Evolutionary conservation across 2,113 vertebrate species (phyloP).

Genomic region (Andinoacara biseriatus): DNA sequence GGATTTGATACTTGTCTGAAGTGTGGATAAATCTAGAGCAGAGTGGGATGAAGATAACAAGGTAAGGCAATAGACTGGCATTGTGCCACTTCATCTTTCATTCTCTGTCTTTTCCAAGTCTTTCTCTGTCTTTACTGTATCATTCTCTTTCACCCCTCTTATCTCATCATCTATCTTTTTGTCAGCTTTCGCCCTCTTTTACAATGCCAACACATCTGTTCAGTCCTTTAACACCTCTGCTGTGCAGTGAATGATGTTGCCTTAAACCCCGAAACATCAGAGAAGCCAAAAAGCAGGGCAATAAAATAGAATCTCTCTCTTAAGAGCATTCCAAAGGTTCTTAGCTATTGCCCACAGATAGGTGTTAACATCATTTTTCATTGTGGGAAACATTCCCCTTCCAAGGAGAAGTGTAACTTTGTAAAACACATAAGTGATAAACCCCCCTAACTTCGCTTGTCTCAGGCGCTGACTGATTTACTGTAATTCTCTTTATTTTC

Average conservation of each 20-base stretch:
- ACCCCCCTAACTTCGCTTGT: constrained; percentile 12
- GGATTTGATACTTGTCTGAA: constrained; percentile 42
- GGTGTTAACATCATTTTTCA: constrained; percentile 62
- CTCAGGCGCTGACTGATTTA: constrained; percentile 30
- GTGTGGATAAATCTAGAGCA: constrained; percentile 45
- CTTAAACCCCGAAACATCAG: constrained; percentile 54
- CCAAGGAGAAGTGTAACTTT: constrained; percentile 52
- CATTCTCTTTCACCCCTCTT: constrained; percentile 50
- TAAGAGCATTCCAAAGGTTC: constrained; percentile 48
- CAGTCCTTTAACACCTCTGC: constrained; percentile 28
- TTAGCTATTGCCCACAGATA: constrained; percentile 59
- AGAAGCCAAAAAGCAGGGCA: constrained; percentile 58
- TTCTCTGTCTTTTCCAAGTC: constrained; percentile 36
- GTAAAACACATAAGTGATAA: constrained; percentile 47
- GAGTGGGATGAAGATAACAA: constrained; percentile 64
- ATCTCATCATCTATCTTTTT: constrained; percentile 66
- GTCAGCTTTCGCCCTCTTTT: constrained; percentile 55
- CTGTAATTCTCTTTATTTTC: constrained; percentile 26
- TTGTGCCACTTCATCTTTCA: constrained; percentile 45
- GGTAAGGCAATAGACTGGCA: constrained; percentile 48
- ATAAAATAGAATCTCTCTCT: constrained; percentile 67
- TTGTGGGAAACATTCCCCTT: constrained; percentile 32
- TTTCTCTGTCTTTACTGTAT: constrained; percentile 56
- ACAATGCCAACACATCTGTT: constrained; percentile 46
- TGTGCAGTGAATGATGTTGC: constrained; percentile 53